These are phyloP conservation scores for Dynastes hyllus DNA, from an alignment of 2,888 invertebrate species.

Conservation along the genomic window DNA sequence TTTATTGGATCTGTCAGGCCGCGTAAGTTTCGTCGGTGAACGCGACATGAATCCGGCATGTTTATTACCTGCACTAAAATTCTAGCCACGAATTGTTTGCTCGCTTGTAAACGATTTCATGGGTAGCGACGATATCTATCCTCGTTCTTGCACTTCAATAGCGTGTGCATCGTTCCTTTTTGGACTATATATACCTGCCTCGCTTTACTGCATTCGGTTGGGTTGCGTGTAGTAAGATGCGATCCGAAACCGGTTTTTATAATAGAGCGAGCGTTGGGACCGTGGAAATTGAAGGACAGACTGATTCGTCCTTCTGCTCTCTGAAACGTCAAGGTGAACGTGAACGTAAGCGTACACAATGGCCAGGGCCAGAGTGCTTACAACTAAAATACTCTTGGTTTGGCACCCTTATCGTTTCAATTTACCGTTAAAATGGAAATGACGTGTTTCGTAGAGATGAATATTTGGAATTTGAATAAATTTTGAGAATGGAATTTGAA, in stretches of 20 bases:
- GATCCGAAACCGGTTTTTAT: slow-evolving; percentile 38
- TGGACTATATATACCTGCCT: slow-evolving; percentile 10
- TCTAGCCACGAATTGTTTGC: slow-evolving; percentile 35
- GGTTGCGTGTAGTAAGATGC: slow-evolving; percentile 20
- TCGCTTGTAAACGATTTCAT: slow-evolving; percentile 40
- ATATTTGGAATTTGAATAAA: slow-evolving; percentile 9
- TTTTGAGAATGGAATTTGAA: background rate
- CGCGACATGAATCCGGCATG: slow-evolving; percentile 32
- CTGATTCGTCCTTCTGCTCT: too few species aligned
- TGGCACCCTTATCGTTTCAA: slow-evolving; percentile 22
- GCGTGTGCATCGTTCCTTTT: background rate
- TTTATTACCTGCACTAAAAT: slow-evolving; percentile 44
- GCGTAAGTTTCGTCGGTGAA: slow-evolving; percentile 24
- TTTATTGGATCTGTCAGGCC: slow-evolving; percentile 26
- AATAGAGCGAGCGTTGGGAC: slow-evolving; percentile 35
- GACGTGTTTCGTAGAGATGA: slow-evolving; percentile 6
- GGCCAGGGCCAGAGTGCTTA: background rate
- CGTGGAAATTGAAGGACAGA: slow-evolving; percentile 41
- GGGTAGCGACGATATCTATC: slow-evolving; percentile 9
- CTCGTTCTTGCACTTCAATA: slow-evolving; percentile 8
- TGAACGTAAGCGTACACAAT: background rate
- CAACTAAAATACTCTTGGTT: slow-evolving; percentile 3
- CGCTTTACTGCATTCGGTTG: slow-evolving; percentile 11
- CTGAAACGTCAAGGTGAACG: too few species aligned
- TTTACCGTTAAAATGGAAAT: slow-evolving; percentile 41